phyloP scores from a whole-genome alignment of 2,113 vertebrate genomes.

The Sorex araneus region DNA sequence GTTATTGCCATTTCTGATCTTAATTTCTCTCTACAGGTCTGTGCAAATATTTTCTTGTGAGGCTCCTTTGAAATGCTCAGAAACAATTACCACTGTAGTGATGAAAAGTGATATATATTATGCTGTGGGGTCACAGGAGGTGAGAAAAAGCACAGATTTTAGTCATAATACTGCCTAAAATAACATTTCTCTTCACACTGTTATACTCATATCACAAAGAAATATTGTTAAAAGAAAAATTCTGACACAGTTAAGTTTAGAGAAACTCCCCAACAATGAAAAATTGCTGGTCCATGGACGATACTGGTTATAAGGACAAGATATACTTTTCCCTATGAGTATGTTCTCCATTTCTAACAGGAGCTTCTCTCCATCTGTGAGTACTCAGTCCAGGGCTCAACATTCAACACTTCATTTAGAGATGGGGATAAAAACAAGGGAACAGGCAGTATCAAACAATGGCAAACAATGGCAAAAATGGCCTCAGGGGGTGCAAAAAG shows the following conservation, averaged over 20 bases:
- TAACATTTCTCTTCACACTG: neutral
- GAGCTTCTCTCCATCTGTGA: neutral
- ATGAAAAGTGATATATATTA: neutral
- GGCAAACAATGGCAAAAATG: too few relatives aligned
- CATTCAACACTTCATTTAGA: neutral
- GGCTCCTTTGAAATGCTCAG: neutral
- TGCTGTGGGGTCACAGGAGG: neutral
- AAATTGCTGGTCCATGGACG: neutral
- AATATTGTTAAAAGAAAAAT: neutral
- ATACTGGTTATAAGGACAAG: neutral
- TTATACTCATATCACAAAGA: neutral
- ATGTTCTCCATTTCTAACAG: slow-evolving; percentile 28
- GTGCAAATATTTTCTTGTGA: slow-evolving; percentile 11
- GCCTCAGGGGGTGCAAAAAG: too few relatives aligned
- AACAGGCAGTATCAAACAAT: too few relatives aligned
- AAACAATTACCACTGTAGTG: neutral
- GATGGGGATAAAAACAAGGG: too few relatives aligned
- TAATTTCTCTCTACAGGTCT: slow-evolving; percentile 9
- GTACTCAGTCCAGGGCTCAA: neutral
- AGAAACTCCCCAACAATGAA: neutral
- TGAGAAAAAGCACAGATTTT: neutral
- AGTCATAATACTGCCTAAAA: slow-evolving; percentile 11
- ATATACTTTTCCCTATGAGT: neutral
- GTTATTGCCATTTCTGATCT: slow-evolving; percentile 34
- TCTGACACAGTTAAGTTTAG: neutral